Base-by-base conservation (phyloP, 2,888 invertebrate species). In the Athalia circularis region DNA sequence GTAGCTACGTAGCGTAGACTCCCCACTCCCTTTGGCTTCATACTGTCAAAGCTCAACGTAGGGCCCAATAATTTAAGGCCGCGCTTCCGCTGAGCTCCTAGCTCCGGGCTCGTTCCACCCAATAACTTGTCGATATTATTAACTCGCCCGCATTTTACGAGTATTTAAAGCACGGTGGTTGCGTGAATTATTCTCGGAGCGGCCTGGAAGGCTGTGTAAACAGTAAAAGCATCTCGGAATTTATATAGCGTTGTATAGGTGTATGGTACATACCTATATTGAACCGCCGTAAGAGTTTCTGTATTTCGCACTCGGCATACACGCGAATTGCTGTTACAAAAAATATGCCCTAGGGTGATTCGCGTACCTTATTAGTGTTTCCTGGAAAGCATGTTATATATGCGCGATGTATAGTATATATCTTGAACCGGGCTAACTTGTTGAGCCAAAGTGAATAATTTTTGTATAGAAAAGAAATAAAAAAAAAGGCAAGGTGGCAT, bases 101-200 rank as follows among this genome's bases (percentile, higher is more conserved):
- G 62, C 75, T 64, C 45, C 29, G 62, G 50, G 61, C 62, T 62
- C 62, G 62, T 50, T 13, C 62, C 62, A 43, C 45, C 75, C 62
- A 48, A 75, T 75, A 75, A 75, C 75, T 75, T 52, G 75, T 75
- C 75, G 75, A 75, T 62, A 75, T 75, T 75, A 75, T 62, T 62
- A 75, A 75, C 75, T 50, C 29, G 75, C 29, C 75, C 48, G 62
- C 48, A 62, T 75, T 75, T 75, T 75, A 75, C 75, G 75, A 75
- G 62, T 62, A 62, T 62, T 62, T 75, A 43, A 75, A 61, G 75
- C 62, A 75, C 62, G 50, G 5, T 52, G 45, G 62, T 75, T 62
- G 62, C 62, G 50, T 75, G 62, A 64, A 75, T 75, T 64, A 75
- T 75, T 50, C 50, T 11, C 7, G 15, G 52, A 29, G 75, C 50